Conservation (phyloP, 2,113 vertebrate genomes). For the Oncorhynchus mykiss region DNA sequence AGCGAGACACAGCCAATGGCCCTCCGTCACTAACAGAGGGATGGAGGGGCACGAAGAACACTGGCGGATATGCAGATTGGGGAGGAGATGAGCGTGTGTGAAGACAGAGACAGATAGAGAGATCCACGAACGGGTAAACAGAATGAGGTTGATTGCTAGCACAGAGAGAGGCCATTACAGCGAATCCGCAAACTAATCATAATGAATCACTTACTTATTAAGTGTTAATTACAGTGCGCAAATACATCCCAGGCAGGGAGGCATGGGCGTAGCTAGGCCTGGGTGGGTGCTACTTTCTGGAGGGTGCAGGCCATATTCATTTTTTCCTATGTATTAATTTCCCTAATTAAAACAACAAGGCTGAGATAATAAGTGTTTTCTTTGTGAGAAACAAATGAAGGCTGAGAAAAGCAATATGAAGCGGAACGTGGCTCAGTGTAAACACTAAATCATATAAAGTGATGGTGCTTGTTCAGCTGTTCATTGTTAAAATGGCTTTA, state of each 20-base stretch:
- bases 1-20: constrained; percentile 66
- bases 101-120: constrained; percentile 76
- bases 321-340: constrained; percentile 83
- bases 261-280: constrained; percentile 46
- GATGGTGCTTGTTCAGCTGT: constrained; percentile 72
- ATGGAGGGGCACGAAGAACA: constrained; percentile 28
- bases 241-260: constrained; percentile 73
- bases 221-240: constrained; percentile 77
- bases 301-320: constrained; percentile 71
- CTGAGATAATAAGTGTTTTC: constrained; percentile 71
- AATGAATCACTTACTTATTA: constrained; percentile 86
- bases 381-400: constrained; percentile 76
- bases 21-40: constrained; percentile 55
- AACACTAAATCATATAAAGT: constrained; percentile 76
- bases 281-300: constrained; percentile 36
- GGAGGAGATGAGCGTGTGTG: constrained; percentile 36
- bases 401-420: constrained; percentile 62
- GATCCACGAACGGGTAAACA: constrained; percentile 71
- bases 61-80: constrained; percentile 66
- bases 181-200: constrained; percentile 77
- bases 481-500: constrained; percentile 71
- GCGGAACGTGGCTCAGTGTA: constrained; percentile 66
- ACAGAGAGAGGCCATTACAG: constrained; percentile 74
- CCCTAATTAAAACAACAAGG: constrained; percentile 81
- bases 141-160: constrained; percentile 74